These are phyloP conservation scores for Nomada hirtipes DNA, from an alignment of 2,888 invertebrate species.

Conservation along the genomic window DNA sequence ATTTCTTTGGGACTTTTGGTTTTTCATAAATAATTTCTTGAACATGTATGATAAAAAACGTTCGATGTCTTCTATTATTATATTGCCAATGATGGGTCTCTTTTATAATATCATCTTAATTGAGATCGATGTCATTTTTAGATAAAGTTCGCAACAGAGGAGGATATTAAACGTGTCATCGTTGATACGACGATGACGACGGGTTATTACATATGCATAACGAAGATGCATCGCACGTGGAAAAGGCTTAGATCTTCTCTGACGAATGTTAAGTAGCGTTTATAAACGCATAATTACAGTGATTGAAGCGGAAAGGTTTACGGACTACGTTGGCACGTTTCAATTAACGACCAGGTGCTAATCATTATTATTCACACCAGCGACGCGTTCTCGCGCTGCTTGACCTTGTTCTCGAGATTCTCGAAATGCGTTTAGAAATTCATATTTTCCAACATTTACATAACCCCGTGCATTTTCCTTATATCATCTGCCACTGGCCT, in stretches of 20 bases:
- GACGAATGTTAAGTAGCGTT: constrained; percentile 58
- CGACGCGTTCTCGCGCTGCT: background rate
- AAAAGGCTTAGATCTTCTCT: constrained; percentile 35
- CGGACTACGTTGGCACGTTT: constrained; percentile 47
- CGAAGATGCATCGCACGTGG: constrained; percentile 11
- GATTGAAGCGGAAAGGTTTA: constrained; percentile 55
- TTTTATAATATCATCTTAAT: too few species aligned
- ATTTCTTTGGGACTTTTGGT: too few species aligned
- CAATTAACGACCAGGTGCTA: constrained; percentile 65
- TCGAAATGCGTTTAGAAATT: background rate
- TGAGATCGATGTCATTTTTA: too few species aligned
- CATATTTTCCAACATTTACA: background rate
- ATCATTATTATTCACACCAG: constrained; percentile 60
- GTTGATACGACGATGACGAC: background rate
- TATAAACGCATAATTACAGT: constrained; percentile 62
- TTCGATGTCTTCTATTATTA: too few species aligned
- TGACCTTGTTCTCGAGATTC: background rate
- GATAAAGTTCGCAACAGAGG: too few species aligned
- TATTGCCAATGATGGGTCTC: too few species aligned
- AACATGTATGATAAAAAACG: too few species aligned
- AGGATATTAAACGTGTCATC: too few species aligned
- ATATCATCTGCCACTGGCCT: too few species aligned
- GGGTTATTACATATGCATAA: constrained; percentile 36
- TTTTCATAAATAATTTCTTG: too few species aligned
- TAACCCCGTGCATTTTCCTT: background rate